Evolutionary conservation across 2,888 invertebrate genomes (phyloP).

Genomic region (Drosophila acutilabella): DNA sequence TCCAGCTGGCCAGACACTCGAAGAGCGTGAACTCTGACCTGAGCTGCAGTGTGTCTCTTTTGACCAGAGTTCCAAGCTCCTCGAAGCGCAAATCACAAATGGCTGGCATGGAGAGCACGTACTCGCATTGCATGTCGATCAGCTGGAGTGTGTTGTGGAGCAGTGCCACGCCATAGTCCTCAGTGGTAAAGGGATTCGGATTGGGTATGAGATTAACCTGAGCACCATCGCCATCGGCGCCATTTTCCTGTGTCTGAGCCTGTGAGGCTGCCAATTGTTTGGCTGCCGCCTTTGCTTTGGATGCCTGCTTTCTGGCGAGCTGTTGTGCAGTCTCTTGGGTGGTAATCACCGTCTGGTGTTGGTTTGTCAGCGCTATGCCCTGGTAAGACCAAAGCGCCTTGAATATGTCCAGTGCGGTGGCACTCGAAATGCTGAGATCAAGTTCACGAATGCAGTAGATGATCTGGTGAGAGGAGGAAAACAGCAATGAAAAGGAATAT

Average conservation of each 20-base stretch:
- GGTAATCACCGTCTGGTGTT: slow-evolving; percentile 80
- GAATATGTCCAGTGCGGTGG: slow-evolving; percentile 84
- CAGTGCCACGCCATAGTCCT: slow-evolving; percentile 84
- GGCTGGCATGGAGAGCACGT: slow-evolving; percentile 80
- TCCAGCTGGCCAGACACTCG: slow-evolving; percentile 84
- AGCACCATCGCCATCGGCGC: slow-evolving; percentile 47
- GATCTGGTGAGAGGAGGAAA: slow-evolving; percentile 52
- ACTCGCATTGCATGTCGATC: slow-evolving; percentile 85
- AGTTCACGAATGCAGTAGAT: slow-evolving; percentile 85
- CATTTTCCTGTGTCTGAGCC: slow-evolving; percentile 58
- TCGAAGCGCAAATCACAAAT: slow-evolving; percentile 84
- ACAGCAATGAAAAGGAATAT: too few species aligned
- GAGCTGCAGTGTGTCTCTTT: slow-evolving; percentile 84
- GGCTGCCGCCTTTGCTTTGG: slow-evolving; percentile 70
- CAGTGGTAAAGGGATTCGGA: slow-evolving; percentile 84
- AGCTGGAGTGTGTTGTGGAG: slow-evolving; percentile 84
- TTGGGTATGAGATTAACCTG: slow-evolving; percentile 70
- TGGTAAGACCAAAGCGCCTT: slow-evolving; percentile 85
- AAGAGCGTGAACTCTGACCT: slow-evolving; percentile 83
- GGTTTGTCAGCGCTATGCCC: slow-evolving; percentile 81
- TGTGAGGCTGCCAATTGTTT: slow-evolving; percentile 54
- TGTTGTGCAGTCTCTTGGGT: slow-evolving; percentile 72
- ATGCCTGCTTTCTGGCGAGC: slow-evolving; percentile 57
- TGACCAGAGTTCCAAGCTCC: slow-evolving; percentile 84
- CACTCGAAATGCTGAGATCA: slow-evolving; percentile 84